Base-by-base conservation (phyloP, 2,888 invertebrate species). In the Peribatodes rhomboidaria region DNA sequence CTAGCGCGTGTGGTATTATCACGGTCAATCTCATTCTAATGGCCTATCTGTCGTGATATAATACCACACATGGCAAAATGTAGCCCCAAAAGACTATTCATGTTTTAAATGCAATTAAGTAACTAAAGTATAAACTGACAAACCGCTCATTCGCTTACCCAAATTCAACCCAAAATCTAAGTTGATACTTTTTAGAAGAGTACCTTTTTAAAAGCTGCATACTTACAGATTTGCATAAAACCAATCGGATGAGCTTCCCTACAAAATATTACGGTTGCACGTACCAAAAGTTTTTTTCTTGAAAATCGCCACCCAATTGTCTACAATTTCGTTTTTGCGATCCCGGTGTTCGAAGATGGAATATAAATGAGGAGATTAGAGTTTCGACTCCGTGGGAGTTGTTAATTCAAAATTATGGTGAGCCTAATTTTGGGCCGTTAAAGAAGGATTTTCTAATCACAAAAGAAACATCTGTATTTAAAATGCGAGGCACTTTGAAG, bases 331-430 rank as follows among this genome's bases (percentile, higher is more conserved):
- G 60, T 59, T 65, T 65, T 65, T 56, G 54, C 64, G 59, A 59
- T 64, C 60, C 55, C 60, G n/a, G 53, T 64, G 63, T 55, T 55
- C 65, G 55, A 46, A 55, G 65, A 60, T 65, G 49, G 65, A 65
- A 65, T 65, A 65, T 56, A 65, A 65, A 65, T 60, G 65, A 65
- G 65, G 37, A 50, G 55, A 65, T 60, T 52, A 39, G 44, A 60
- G 54, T 55, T 58, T 47, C 46, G 8, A 64, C 35, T 54, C 60
- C 50, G 37, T 46, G 55, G 59, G 65, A 60, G 60, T 65, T 65
- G 60, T 60, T 64, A 64, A 59, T 65, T 65, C 60, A 56, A 65
- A 65, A 65, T 65, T 60, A 65, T 65, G 65, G 65, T 56, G 60
- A 65, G 50, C 60, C 55, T 65, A 59, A 65, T 65, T 64, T 39